Percentiles rank a stretch among this genome's conserved stretches.
Evolutionary conservation across 2,113 vertebrate genomes (phyloP).

Genomic region (Nerophis ophidion): DNA sequence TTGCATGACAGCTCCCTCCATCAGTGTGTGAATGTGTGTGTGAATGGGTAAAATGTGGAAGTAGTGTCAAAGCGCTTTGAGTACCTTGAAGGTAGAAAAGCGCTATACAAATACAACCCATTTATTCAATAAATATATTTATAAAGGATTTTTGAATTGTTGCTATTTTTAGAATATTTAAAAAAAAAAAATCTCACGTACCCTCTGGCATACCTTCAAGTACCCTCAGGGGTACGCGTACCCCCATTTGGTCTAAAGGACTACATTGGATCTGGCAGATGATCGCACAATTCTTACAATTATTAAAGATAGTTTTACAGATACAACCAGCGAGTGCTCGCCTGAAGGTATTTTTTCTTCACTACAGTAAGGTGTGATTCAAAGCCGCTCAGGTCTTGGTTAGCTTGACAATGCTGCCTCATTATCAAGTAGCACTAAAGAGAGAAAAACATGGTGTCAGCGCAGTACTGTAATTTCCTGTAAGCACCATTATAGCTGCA

Average conservation of each 20-base stretch:
- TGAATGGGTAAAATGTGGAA: too few species aligned
- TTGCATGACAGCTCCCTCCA: too few species aligned
- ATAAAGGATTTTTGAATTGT: too few species aligned
- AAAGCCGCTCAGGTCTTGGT: conserved; percentile 21
- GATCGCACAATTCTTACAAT: not conserved
- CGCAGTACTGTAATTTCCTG: conserved; percentile 32
- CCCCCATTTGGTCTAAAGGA: conserved; percentile 7
- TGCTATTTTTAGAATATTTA: too few species aligned
- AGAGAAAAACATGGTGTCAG: conserved; percentile 30
- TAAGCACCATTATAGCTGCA: conserved; percentile 22
- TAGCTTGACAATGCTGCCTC: conserved; percentile 23
- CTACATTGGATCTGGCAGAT: not conserved
- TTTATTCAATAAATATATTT: too few species aligned
- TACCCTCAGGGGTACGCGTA: too few species aligned
- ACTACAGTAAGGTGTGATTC: conserved; percentile 37
- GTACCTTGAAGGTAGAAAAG: too few species aligned
- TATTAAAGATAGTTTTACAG: not conserved
- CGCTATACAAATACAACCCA: too few species aligned
- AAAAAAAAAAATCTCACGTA: too few species aligned
- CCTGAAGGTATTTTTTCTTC: conserved; percentile 20
- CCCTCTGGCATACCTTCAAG: too few species aligned
- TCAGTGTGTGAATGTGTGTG: too few species aligned
- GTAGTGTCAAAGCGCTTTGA: too few species aligned
- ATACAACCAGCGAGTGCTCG: not conserved
- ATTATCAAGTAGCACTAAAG: conserved; percentile 16